These are phyloP conservation scores for Melanchra persicariae DNA, from an alignment of 2,888 invertebrate genomes.

Conservation along the genomic window DNA sequence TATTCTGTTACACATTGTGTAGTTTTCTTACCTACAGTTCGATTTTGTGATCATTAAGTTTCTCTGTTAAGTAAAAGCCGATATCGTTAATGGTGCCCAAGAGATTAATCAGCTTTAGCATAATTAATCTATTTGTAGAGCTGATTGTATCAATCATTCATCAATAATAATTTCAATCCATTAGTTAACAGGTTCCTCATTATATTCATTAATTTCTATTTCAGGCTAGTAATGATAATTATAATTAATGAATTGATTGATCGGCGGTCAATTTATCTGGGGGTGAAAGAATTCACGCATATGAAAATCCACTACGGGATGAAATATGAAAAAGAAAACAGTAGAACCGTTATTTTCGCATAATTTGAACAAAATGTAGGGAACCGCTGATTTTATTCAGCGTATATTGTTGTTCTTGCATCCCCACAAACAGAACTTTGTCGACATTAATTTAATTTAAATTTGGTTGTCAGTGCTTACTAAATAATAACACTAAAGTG, in stretches of 20 bases:
- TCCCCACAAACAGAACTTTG: not conserved
- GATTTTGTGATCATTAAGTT: not conserved
- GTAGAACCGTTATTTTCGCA: too few relatives aligned
- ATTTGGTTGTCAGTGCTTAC: conserved; percentile 2
- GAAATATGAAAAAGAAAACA: too few relatives aligned
- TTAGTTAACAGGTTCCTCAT: conserved; percentile 22
- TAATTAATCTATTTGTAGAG: conserved; percentile 27
- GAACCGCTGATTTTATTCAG: not conserved
- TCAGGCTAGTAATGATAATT: too few relatives aligned
- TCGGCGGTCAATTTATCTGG: too few relatives aligned
- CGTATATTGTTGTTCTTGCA: not conserved
- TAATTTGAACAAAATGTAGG: not conserved
- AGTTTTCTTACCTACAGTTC: too few relatives aligned
- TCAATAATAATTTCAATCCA: conserved; percentile 31
- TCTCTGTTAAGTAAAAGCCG: not conserved
- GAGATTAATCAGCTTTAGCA: conserved; percentile 19
- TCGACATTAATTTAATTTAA: conserved; percentile 8
- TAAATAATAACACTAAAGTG: conserved; percentile 10
- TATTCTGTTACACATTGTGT: too few relatives aligned
- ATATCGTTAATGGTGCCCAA: conserved; percentile 18
- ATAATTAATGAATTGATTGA: too few relatives aligned
- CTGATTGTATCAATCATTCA: conserved; percentile 8
- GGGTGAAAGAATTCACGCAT: not conserved
- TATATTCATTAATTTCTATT: conserved; percentile 8
- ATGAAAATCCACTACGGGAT: not conserved